Evolutionary conservation across 2,888 invertebrate species (phyloP).

Genomic region (Dynastes maya): DNA sequence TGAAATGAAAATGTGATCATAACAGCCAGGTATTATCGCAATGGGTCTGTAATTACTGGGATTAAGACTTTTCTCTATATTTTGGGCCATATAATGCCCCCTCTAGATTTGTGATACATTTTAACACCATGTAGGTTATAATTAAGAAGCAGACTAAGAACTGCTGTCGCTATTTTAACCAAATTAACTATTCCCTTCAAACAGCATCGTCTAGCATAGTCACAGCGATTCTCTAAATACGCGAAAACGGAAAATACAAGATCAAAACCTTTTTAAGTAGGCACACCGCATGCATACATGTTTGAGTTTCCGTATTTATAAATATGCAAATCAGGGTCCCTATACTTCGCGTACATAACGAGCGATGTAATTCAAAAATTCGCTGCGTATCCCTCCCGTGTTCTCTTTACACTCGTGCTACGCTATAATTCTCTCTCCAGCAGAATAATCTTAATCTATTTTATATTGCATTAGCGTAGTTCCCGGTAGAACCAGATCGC

Average conservation of each 20-base stretch:
- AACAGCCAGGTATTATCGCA: no score
- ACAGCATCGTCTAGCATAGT: conserved; percentile 16
- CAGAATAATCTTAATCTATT: conserved; percentile 44
- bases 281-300: conserved; percentile 7
- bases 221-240: conserved; percentile 17
- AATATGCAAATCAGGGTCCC: conserved; percentile 25
- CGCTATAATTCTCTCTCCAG: conserved; percentile 18
- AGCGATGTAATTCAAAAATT: conserved; percentile 33
- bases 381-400: conserved; percentile 9
- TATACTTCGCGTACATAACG: conserved; percentile 11
- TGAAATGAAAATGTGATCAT: no score
- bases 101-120: no score
- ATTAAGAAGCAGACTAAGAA: no score
- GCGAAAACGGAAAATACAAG: conserved; percentile 23
- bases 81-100: no score
- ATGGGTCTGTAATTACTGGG: no score
- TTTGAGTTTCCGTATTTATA: conserved; percentile 29
- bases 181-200: no score
- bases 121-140: no score
- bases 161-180: no score
- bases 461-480: conserved; percentile 42
- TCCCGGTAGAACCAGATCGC: conserved; percentile 27
- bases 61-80: no score
- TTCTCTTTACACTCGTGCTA: neutral
- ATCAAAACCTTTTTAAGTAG: neutral